Evolutionary conservation across 2,888 invertebrate species (phyloP).

Genomic region (Caenorhabditis doughertyi): DNA sequence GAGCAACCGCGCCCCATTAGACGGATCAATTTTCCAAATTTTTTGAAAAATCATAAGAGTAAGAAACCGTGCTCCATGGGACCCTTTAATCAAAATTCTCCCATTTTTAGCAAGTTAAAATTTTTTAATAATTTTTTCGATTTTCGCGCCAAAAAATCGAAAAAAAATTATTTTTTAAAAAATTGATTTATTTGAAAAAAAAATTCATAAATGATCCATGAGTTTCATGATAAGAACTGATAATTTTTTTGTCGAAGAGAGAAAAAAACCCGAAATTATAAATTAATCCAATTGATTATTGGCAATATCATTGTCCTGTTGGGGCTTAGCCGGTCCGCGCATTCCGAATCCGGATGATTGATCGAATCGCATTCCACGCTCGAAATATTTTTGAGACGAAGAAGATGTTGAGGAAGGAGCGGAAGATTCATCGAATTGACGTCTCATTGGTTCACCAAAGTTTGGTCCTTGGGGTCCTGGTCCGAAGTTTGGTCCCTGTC

Average conservation of each 20-base stretch:
- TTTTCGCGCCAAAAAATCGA: too few species aligned
- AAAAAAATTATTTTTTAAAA: neutral
- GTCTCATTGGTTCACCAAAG: too few species aligned
- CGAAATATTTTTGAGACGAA: conserved; percentile 37
- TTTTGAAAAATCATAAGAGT: too few species aligned
- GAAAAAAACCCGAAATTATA: conserved; percentile 7
- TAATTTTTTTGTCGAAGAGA: too few species aligned
- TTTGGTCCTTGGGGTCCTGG: conserved; percentile 18
- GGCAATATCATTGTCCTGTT: conserved; percentile 8
- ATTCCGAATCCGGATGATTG: conserved; percentile 57
- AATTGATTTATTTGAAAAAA: conserved; percentile 5
- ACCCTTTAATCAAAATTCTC: too few species aligned
- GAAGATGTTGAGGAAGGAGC: neutral
- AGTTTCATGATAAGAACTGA: too few species aligned
- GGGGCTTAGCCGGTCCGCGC: conserved; percentile 31
- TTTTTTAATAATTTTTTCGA: too few species aligned
- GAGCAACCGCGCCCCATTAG: too few species aligned
- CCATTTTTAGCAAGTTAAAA: too few species aligned
- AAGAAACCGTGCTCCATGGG: too few species aligned
- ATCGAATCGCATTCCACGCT: conserved; percentile 50
- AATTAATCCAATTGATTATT: conserved; percentile 19
- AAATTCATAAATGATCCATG: too few species aligned
- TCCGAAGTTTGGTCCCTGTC: conserved; percentile 19
- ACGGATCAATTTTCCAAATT: too few species aligned
- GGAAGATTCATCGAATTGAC: conserved; percentile 48